These are phyloP conservation scores for Coreoperca whiteheadi DNA, from an alignment of 2,113 vertebrate genomes.

Conservation along the genomic window DNA sequence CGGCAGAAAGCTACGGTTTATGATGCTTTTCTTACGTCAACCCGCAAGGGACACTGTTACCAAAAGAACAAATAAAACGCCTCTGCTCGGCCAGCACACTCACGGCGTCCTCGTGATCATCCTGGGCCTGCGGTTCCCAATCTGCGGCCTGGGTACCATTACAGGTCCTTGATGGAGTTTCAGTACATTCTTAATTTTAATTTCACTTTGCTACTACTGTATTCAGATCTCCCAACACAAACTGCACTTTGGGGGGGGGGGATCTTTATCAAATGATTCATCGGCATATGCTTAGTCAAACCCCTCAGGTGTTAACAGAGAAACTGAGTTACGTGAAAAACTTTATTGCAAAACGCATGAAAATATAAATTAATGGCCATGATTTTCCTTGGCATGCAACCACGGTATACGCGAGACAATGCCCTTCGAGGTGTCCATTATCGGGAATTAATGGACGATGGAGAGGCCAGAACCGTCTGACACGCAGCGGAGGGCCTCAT, in stretches of 20 bases:
- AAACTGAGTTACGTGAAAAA: too few species aligned
- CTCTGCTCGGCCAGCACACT: too few species aligned
- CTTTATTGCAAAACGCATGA: too few species aligned
- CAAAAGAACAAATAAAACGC: too few species aligned
- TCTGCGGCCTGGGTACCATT: not conserved
- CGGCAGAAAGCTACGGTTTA: not conserved
- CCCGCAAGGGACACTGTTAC: not conserved
- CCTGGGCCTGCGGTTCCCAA: not conserved
- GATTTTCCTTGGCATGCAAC: too few species aligned
- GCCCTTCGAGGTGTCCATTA: too few species aligned
- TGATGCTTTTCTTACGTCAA: not conserved
- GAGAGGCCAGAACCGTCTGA: too few species aligned
- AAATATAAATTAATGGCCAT: too few species aligned
- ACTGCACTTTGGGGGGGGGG: not conserved
- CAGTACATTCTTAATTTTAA: not conserved
- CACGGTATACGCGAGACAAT: too few species aligned
- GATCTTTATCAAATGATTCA: not conserved
- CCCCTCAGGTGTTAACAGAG: too few species aligned
- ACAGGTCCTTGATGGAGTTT: not conserved
- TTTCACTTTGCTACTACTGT: not conserved
- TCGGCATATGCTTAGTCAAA: not conserved
- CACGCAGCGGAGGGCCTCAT: too few species aligned
- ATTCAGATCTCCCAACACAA: not conserved
- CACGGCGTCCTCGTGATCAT: not conserved
- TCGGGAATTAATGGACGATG: too few species aligned